Evolutionary conservation across 2,888 invertebrate genomes (phyloP).

Genomic region (Mechanitis messenoides): DNA sequence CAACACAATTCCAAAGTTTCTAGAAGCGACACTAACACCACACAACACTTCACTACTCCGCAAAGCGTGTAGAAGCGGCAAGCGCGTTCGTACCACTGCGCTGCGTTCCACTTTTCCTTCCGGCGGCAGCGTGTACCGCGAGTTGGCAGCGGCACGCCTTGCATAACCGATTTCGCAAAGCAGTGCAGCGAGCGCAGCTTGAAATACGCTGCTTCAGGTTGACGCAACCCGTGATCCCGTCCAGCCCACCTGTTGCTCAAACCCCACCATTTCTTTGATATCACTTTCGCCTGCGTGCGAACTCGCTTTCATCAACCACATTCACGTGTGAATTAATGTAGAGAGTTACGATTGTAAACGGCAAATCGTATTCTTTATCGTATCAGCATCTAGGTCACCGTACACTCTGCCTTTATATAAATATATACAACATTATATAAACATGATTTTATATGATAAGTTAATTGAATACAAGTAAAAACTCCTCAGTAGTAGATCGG

Average conservation of each 20-base stretch:
- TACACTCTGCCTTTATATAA: slow-evolving; percentile 48
- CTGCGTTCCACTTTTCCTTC: slow-evolving; percentile 76
- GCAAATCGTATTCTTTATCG: slow-evolving; percentile 3
- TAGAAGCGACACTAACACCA: slow-evolving; percentile 73
- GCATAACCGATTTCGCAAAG: slow-evolving; percentile 77
- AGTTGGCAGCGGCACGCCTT: slow-evolving; percentile 75
- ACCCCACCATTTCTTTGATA: slow-evolving; percentile 55
- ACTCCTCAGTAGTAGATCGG: not conserved
- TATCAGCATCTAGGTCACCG: slow-evolving; percentile 49
- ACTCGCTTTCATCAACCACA: slow-evolving; percentile 59
- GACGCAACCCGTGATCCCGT: slow-evolving; percentile 55
- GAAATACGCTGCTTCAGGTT: slow-evolving; percentile 61
- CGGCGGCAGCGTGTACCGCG: slow-evolving; percentile 56
- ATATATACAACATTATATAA: no score
- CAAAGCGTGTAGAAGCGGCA: slow-evolving; percentile 69
- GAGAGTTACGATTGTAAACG: slow-evolving; percentile 19
- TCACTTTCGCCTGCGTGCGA: slow-evolving; percentile 64
- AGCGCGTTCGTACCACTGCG: slow-evolving; percentile 72
- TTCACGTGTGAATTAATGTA: slow-evolving; percentile 38
- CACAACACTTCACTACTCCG: slow-evolving; percentile 68
- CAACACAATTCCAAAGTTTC: slow-evolving; percentile 70
- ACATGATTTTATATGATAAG: no score
- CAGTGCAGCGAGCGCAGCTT: slow-evolving; percentile 69
- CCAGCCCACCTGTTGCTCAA: slow-evolving; percentile 41
- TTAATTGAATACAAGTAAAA: no score